Base-by-base conservation (phyloP, 2,113 vertebrate species). In the Chauna torquata region DNA sequence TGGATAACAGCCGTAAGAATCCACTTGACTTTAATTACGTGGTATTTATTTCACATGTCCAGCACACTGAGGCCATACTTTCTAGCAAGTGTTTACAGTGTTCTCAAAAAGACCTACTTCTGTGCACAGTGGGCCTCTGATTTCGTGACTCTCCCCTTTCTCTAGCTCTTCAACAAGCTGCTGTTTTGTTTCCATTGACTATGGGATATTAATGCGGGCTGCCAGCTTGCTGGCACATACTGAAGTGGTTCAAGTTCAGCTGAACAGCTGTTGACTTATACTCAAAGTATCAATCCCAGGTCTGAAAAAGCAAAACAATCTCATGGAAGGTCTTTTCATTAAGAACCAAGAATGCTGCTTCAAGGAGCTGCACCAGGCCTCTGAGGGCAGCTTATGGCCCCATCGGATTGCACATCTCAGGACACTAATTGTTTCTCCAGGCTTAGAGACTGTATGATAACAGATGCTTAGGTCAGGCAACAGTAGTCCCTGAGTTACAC, bases 241-340 rank as follows among this genome's bases (percentile, higher is more conserved):
- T 72, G 65, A 32, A 93, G 79, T 66, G 85, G 64, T 82, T 90
- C 5, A 3, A 84, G 44, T 88, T 88, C 85, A 92, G 76, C 70
- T 83, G 61, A 79, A 66, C 80, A 85, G 91, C 85, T 83, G 78
- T 93, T 92, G 76, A 86, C 59, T 84, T 80, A 50, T 9, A 59
- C 0, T 0, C 58, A 30, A 88, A 90, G 61, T 45, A 92, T 36
- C 81, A 82, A 6, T 36, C 65, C 64, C 0, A 0, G 13, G 13
- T 65, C 42, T 84, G 66, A 76, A 96, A 95, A 95, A 70, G 34
- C 47, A 88, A 82, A 92, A 74, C 5, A 7, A 62, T 88, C 81
- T 71, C 0, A 0, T 57, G 18, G 61, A 74, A 90, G 16, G 40
- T 64, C 19, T 82, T 83, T 65, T 90, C 40, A 38, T 8, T 68